These are phyloP conservation scores for Rhyacophila evoluta DNA, from an alignment of 2,888 invertebrate species.

Conservation along the genomic window DNA sequence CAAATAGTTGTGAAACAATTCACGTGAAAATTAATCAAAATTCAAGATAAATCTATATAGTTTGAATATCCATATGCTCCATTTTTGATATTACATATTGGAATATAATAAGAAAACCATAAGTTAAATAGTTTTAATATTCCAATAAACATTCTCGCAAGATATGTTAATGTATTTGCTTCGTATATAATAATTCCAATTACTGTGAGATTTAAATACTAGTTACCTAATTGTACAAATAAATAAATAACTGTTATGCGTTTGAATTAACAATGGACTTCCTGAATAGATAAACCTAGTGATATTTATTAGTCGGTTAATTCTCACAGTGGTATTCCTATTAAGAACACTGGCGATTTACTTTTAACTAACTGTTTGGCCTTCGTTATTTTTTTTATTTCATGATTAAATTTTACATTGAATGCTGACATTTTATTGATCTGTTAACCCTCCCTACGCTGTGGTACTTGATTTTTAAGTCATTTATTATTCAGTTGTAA, in stretches of 20 bases:
- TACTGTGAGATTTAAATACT: not conserved
- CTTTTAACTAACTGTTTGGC: not conserved
- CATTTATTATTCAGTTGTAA: too few species aligned
- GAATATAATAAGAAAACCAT: too few species aligned
- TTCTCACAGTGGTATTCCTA: not conserved
- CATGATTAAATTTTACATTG: not conserved
- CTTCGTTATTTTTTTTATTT: not conserved
- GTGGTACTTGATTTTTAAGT: too few species aligned
- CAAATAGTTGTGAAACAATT: too few species aligned
- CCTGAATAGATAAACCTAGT: not conserved
- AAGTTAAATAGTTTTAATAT: too few species aligned
- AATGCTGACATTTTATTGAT: not conserved
- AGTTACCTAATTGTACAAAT: not conserved
- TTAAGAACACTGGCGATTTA: not conserved
- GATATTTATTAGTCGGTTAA: not conserved
- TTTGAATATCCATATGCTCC: too few species aligned
- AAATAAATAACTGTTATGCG: not conserved
- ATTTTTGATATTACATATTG: too few species aligned
- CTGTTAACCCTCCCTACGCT: not conserved
- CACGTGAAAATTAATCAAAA: too few species aligned
- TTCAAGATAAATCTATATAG: too few species aligned
- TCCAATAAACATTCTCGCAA: too few species aligned
- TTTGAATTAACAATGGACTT: slow-evolving; percentile 7
- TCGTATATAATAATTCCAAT: not conserved
- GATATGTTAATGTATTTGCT: too few species aligned